Percentiles rank a stretch among this genome's conserved stretches.
phyloP scores from a whole-genome alignment of 2,888 invertebrate species.

The Lysandra bellargus region DNA sequence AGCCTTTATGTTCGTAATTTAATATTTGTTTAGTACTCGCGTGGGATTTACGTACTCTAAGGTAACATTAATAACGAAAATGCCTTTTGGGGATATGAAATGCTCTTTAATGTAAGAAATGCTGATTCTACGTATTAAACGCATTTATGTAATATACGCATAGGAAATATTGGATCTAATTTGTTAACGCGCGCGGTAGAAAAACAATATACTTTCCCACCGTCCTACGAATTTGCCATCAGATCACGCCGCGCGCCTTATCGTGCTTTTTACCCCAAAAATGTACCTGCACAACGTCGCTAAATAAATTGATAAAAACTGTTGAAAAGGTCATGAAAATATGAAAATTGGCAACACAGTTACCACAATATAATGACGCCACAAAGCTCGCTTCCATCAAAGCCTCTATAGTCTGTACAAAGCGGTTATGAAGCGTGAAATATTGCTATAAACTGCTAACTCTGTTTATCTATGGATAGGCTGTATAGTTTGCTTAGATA shows the following conservation, averaged over 20 bases:
- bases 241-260: no score
- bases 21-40: background rate
- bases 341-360: background rate
- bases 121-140: background rate
- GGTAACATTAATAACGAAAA: background rate
- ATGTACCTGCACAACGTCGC: no score
- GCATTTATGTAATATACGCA: background rate
- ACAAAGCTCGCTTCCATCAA: background rate
- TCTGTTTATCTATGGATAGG: background rate
- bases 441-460: slow-evolving; percentile 8
- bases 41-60: background rate
- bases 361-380: background rate
- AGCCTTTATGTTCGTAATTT: background rate
- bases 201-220: no score
- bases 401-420: background rate
- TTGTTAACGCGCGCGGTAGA: no score
- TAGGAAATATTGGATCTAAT: no score
- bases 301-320: no score
- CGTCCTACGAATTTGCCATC: no score
- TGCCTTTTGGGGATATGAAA: background rate
- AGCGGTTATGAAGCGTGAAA: background rate
- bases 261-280: no score
- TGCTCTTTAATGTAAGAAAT: background rate
- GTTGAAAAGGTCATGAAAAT: background rate
- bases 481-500: background rate